Evolutionary conservation across 1,140 invertebrate species (phyloP), one percentile per base, ranked within the genome.

Genomic region (Zaprionus nigranus): DNA sequence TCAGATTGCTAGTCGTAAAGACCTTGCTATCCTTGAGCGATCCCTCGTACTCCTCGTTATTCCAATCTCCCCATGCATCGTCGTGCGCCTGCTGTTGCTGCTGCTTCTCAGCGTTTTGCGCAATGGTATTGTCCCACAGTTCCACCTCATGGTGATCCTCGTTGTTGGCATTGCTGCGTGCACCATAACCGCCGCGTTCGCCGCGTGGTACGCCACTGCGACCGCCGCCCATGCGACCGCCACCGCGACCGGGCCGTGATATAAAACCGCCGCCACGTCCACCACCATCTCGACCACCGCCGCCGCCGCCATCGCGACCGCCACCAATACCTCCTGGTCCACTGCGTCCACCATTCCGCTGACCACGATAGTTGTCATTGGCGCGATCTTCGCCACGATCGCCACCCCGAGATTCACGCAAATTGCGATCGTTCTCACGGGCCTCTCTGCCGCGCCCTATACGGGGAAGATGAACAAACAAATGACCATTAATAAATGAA

Each of bases 1-100:
- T 76, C 28, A 92, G 60, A 77, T 94, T 93, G 81, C 96, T 97
- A 28, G 97, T 96, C 38, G 97, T 98, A 86, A 98, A 98, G 58
- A 99, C 98, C 94, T 98, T 98, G n/a, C 97, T 98, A 90, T 99
- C 98, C 63, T 97, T 96, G 63, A 98, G 94, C 73, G 97, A 98
- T 65, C 97, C 97, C 12, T 97, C 97, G 94, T 98, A 99, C 91
- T 98, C 97, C 93, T 98, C 98, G 90, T 98, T 98, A 92, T 98
- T 97, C 98, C 98, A 98, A 86, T 98, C 97, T 93, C 92, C 92
- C 90, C 92, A 92, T 12, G 91, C 81, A 72, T 93, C 92, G 54
- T 92, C 91, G n/a, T 91, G 82, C 15, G 81, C 59, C 58, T 82
- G 84, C 78, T 91, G 91, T 53, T 82, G 84, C 74, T 91, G 91